These are phyloP conservation scores for Hypena proboscidalis DNA, from an alignment of 2,888 invertebrate species.

Conservation along the genomic window DNA sequence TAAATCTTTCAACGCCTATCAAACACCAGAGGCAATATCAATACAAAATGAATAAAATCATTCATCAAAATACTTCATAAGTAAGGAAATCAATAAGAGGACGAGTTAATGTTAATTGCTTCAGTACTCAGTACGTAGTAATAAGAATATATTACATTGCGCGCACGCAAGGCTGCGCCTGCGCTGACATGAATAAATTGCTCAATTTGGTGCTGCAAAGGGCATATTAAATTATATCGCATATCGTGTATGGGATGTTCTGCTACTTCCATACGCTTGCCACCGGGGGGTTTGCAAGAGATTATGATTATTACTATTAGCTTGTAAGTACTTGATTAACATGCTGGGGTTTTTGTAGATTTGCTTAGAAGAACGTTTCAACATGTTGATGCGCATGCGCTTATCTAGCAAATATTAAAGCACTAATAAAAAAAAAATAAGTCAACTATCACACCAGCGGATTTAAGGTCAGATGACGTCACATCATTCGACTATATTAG, in stretches of 20 bases:
- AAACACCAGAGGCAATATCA: no score
- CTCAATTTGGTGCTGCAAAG: slow-evolving; percentile 77
- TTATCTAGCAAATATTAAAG: no score
- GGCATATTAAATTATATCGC: slow-evolving; percentile 76
- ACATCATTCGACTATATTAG: no score
- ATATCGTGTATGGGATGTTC: slow-evolving; percentile 53
- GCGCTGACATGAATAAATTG: slow-evolving; percentile 73
- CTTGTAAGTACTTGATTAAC: no score
- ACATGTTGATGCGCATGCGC: no score
- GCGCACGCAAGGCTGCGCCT: slow-evolving; percentile 46
- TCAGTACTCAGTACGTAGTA: slow-evolving; percentile 50
- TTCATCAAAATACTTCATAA: slow-evolving; percentile 22
- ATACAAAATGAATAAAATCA: not conserved
- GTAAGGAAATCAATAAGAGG: slow-evolving; percentile 37
- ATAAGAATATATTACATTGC: slow-evolving; percentile 42
- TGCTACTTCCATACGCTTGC: slow-evolving; percentile 71
- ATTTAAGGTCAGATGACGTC: no score
- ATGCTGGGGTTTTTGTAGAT: no score
- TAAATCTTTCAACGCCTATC: no score
- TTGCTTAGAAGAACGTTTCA: no score
- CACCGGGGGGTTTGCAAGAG: slow-evolving; percentile 64
- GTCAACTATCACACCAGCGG: no score
- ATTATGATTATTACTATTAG: no score
- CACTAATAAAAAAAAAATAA: no score
- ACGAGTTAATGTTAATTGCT: slow-evolving; percentile 50